Percentiles rank a stretch among this genome's conserved stretches.
phyloP scores from a whole-genome alignment of 2,113 vertebrate species.

The Phalacrocorax pelagicus region DNA sequence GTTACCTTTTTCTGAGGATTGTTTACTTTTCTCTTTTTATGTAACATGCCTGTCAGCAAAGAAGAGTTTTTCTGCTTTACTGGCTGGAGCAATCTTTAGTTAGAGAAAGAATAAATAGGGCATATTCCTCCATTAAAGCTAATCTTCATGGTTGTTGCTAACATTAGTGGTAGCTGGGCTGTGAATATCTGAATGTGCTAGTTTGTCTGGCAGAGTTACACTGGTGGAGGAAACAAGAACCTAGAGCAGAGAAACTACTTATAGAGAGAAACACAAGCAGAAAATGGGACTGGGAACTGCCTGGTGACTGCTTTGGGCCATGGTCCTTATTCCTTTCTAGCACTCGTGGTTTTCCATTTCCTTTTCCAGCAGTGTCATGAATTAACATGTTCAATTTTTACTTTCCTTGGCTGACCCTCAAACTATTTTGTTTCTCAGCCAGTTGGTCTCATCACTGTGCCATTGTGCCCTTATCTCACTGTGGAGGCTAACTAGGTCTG shows the following conservation, averaged over 20 bases:
- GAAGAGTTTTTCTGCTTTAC: not conserved
- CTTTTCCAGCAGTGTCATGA: not conserved
- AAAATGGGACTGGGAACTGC: not conserved
- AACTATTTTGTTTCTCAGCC: not conserved
- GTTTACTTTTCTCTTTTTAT: not conserved
- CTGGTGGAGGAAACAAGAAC: not conserved
- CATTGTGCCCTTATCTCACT: not conserved
- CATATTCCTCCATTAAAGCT: not conserved
- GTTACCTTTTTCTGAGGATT: not conserved
- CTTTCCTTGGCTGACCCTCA: not conserved
- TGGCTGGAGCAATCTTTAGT: not conserved
- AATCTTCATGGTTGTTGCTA: not conserved
- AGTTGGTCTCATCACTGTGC: not conserved
- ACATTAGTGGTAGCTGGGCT: not conserved
- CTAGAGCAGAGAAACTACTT: not conserved
- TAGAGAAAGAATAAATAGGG: not conserved
- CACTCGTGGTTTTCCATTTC: rapidly evolving
- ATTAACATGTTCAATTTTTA: not conserved
- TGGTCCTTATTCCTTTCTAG: not conserved
- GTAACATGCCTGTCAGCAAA: not conserved
- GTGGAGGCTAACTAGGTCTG: not conserved
- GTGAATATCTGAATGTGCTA: not conserved
- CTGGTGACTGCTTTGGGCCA: not conserved
- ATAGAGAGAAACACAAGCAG: not conserved
- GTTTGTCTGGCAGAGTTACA: not conserved